Evolutionary conservation across 2,888 invertebrate species (phyloP), one percentile per base, ranked within the genome.

Genomic region (Lycaena phlaeas): DNA sequence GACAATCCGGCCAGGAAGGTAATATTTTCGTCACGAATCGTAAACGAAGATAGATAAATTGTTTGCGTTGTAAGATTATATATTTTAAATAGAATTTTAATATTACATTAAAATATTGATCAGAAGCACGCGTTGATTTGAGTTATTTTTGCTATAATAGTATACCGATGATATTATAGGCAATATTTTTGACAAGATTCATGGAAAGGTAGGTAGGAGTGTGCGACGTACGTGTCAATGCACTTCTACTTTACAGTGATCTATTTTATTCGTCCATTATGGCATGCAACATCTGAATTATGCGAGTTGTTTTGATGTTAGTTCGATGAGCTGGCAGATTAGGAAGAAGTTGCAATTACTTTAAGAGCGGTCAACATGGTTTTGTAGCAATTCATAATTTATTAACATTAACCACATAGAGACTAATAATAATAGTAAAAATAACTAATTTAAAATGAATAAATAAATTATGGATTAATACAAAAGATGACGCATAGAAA

Each of bases 81-180:
- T 73, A 68, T 72, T 76, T 72, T 68, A 64, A 66, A 71, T 69
- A 69, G 63, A 56, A 56, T 64, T 68, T 72, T 73, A 73, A 64
- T 64, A 63, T 64, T 64, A 39, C 38, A 48, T 34, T 41, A 39
- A n/a, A 27, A n/a, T 56, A 60, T 65, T 50, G 59, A 68, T 68
- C 54, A 61, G 68, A 64, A 61, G 61, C 63, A 68, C 72, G 64
- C 58, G 61, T 56, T 50, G 58, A 51, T 58, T 60, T 71, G 47
- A 61, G 60, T 72, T 69, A 55, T 64, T 70, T 71, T 73, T 66
- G 68, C 70, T 67, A 64, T 58, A 59, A 62, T 67, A 62, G 60
- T 61, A 64, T 65, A 61, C 53, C 25, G 39, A 66, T 65, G 60
- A 37, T 44, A n/a, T n/a, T n/a, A 44, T 40, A 40, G 30, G 42